Base-by-base conservation (phyloP, 2,113 vertebrate genomes). In the Orcinus orca region DNA sequence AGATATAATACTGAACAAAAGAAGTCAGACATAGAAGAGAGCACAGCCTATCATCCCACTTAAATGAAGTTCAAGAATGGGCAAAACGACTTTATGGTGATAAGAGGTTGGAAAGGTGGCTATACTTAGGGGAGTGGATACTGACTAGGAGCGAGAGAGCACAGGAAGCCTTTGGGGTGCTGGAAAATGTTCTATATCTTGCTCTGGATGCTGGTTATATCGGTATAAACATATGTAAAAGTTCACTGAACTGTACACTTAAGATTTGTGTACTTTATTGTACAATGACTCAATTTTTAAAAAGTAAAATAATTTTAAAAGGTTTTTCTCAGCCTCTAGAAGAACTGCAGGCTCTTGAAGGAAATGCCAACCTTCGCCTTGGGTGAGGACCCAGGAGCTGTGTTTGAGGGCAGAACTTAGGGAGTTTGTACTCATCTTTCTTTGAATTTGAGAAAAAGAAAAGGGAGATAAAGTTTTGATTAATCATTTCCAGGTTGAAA, bases 401-500 rank as follows among this genome's bases (percentile, higher is more conserved):
- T 8, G 10, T 53, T 50, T 44, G 41, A 47, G 23, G 68, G 47
- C 20, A 73, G 71, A 74, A 65, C 55, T 55, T 38, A 53, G 82
- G 86, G 71, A 83, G 62, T 70, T 77, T 38, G 13, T 88, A 23
- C 53, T 73, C 3, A 31, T 89, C 26, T 88, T 58, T 87, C 88
- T 82, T 93, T 96, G 89, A 96, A 90, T 82, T 70, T 68, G 84
- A 96, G 55, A 81, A 88, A 88, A 81, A 86, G 47, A 73, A 85
- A 82, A 91, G 21, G 68, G 95, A 88, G 63, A 92, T 71, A 93
- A 60, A 65, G 65, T 81, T 88, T 86, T 55, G 58, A 70, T 88
- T 90, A 87, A 96, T 96, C 90, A 94, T 90, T 73, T 94, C 36
- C 71, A 88, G 77, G 92, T 65, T 96, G 93, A 97, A 93, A 92